These are phyloP conservation scores for Oreochromis niloticus DNA, from an alignment of 2,113 vertebrate genomes.

Conservation along the genomic window DNA sequence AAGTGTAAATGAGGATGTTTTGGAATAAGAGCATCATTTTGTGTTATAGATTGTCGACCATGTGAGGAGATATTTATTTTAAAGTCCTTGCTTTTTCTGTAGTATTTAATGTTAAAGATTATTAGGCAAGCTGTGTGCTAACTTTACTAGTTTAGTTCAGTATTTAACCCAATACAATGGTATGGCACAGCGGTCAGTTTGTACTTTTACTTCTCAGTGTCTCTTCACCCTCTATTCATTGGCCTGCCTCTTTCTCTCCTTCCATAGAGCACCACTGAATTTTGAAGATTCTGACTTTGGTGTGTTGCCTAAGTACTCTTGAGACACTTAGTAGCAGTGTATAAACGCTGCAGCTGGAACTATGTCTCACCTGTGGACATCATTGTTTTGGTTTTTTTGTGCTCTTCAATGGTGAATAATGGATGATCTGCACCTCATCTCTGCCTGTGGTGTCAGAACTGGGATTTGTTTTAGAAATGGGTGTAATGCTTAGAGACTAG, in stretches of 20 bases:
- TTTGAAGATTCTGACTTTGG: background rate
- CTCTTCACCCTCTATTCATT: background rate
- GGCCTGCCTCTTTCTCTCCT: background rate
- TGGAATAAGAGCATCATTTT: background rate
- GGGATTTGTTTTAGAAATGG: background rate
- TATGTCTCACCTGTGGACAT: background rate
- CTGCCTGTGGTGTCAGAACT: no score
- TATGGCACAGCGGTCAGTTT: accelerated
- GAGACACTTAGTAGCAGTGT: background rate
- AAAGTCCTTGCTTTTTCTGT: background rate
- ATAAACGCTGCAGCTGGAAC: background rate
- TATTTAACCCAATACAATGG: background rate
- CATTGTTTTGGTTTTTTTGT: accelerated
- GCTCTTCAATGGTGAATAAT: background rate
- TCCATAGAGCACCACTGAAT: background rate
- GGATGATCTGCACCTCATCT: background rate
- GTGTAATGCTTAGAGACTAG: background rate
- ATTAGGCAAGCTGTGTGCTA: background rate
- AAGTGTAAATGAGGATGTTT: background rate
- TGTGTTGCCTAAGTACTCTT: background rate
- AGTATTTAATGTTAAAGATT: background rate
- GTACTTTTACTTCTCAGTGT: background rate
- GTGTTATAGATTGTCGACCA: background rate
- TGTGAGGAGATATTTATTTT: background rate
- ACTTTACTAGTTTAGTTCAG: background rate